Evolutionary conservation across 2,113 vertebrate species (phyloP).

Genomic region (Microcebus lehilahytsara): DNA sequence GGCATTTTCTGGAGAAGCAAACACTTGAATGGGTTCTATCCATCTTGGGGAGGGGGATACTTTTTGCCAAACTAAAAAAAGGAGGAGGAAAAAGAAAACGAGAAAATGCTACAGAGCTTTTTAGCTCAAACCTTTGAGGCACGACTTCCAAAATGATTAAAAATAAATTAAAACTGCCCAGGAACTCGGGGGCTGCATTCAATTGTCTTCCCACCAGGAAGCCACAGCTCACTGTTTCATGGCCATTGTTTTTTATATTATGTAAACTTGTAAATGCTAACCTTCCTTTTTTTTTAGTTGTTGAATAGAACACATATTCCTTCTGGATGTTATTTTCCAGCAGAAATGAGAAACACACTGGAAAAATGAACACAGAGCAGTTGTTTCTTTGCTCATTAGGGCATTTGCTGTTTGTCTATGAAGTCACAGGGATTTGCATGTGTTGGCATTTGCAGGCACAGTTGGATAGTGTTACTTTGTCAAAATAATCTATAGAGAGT

Average conservation of each 20-base stretch:
- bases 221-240: conserved; percentile 45
- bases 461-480: conserved; percentile 50
- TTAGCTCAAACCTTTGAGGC: conserved; percentile 46
- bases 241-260: conserved; percentile 43
- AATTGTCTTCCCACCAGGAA: conserved; percentile 65
- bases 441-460: conserved; percentile 37
- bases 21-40: neutral
- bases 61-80: neutral
- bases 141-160: conserved; percentile 69
- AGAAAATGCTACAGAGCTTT: conserved; percentile 45
- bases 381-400: neutral
- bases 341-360: conserved; percentile 31
- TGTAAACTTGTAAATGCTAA: conserved; percentile 60
- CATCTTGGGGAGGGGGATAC: neutral
- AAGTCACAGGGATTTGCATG: neutral
- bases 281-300: neutral
- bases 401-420: neutral
- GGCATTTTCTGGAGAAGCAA: neutral
- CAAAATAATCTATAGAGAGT: conserved; percentile 62
- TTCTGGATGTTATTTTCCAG: conserved; percentile 52
- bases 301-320: conserved; percentile 44
- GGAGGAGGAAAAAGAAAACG: neutral
- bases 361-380: neutral
- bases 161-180: conserved; percentile 79
- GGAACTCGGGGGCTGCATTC: conserved; percentile 11